Evolutionary conservation across 2,797 vertebrate genomes (phyloP).

Genomic region (Myotis findleyi): DNA sequence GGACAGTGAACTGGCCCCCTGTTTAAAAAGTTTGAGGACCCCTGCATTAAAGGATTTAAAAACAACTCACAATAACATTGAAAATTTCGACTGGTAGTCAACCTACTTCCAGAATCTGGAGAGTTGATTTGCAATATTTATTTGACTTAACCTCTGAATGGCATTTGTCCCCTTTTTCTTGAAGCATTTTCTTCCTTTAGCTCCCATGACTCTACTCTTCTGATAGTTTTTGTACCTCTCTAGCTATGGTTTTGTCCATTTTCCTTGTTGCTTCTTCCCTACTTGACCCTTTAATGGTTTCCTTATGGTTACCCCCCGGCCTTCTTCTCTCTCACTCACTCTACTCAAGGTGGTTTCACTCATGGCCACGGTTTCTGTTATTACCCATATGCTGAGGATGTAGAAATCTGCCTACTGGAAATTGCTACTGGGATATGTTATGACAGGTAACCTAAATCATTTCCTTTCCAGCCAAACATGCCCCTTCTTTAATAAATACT

Average conservation of each 20-base stretch:
- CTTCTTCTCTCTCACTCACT: neutral
- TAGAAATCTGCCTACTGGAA: neutral
- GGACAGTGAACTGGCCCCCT: too few species aligned
- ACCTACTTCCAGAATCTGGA: slow-evolving; percentile 51
- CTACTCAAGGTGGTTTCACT: neutral
- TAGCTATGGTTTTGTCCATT: neutral
- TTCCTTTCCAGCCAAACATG: neutral
- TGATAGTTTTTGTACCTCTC: slow-evolving; percentile 16
- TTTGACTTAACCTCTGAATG: slow-evolving; percentile 46
- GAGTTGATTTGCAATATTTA: slow-evolving; percentile 36
- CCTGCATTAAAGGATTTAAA: slow-evolving; percentile 74
- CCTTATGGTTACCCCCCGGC: neutral
- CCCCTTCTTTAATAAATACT: neutral
- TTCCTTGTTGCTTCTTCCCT: neutral
- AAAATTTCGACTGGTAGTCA: slow-evolving; percentile 59
- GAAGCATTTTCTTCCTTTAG: slow-evolving; percentile 35
- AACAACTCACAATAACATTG: slow-evolving; percentile 71
- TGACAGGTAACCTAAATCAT: neutral
- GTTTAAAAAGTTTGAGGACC: too few species aligned
- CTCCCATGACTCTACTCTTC: neutral
- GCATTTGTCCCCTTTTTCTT: slow-evolving; percentile 32
- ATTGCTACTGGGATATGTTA: neutral
- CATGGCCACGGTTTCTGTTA: neutral
- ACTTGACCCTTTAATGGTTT: neutral
- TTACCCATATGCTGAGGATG: neutral